Evolutionary conservation across 2,888 invertebrate genomes (phyloP).

Genomic region (Heliconius charithonia): DNA sequence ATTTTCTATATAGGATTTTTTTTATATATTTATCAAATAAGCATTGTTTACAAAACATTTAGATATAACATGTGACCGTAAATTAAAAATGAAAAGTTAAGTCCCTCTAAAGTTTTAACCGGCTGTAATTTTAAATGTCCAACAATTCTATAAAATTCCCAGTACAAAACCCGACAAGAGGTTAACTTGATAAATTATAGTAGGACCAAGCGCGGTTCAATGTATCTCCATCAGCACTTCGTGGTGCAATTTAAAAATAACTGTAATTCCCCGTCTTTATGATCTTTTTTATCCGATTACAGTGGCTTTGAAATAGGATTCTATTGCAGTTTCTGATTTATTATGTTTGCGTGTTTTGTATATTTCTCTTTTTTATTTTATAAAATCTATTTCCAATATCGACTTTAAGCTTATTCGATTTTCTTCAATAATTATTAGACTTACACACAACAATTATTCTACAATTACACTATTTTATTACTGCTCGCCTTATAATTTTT

Average conservation of each 20-base stretch:
- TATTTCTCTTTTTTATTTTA: not conserved
- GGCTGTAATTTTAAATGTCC: constrained; percentile 62
- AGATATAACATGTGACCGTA: constrained; percentile 45
- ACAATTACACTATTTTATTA: not conserved
- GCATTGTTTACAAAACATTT: constrained; percentile 22
- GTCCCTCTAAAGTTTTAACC: constrained; percentile 63
- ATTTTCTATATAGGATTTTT: too few species aligned
- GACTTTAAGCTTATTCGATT: not conserved
- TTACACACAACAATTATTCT: too few species aligned
- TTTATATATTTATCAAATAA: not conserved
- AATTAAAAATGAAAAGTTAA: constrained; percentile 62
- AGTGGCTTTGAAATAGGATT: constrained; percentile 17
- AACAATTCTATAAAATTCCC: constrained; percentile 52
- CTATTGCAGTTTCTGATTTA: constrained; percentile 21
- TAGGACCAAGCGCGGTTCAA: constrained; percentile 59
- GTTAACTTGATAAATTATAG: constrained; percentile 74
- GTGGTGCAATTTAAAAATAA: constrained; percentile 70
- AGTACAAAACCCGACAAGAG: constrained; percentile 68
- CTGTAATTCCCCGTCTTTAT: constrained; percentile 53
- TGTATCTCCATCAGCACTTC: constrained; percentile 74
- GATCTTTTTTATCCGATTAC: constrained; percentile 37
- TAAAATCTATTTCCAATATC: not conserved
- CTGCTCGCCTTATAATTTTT: not conserved
- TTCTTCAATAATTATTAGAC: not conserved
- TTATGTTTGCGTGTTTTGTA: constrained; percentile 16